Evolutionary conservation across 1,140 invertebrate species (phyloP), one percentile per base, ranked within the genome.

Genomic region (Zaprionus ornatus): DNA sequence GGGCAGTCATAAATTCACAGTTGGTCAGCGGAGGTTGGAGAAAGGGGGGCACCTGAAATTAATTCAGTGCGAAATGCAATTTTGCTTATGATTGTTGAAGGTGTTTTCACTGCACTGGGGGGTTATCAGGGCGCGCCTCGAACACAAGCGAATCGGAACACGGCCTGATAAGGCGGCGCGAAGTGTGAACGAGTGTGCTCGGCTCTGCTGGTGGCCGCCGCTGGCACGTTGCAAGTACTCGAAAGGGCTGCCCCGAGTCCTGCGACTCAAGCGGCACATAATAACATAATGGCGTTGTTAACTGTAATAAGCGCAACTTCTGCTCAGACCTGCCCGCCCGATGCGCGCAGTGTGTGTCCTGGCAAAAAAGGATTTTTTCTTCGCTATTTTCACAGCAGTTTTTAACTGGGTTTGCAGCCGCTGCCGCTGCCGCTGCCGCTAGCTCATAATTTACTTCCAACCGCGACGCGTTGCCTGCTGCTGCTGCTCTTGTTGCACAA

Each of bases 231-330:
- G 42, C 40, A 9, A 48, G 32, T 45, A 57, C 71, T 84, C 32
- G 64, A 74, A 60, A 68, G 37, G 70, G 69, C 71, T 75, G 50
- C 21, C 29, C 27, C 27, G 25, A 23, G 45, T 42, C 32, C 70
- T 32, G 62, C 19, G 12, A 55, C 17, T 55, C 23, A 32, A 19
- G 54, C 72, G 72, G 70, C 59, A 79, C 86, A 79, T 91, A 91
- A 91, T 91, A 91, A 88, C 82, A 91, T 91, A 91, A 91, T 87
- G 82, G 77, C 80, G 87, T 77, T 82, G 87, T 90, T 90, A 90
- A 80, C 78, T 76, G 87, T 91, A 91, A 91, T 91, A 84, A 91
- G 87, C 87, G 87, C 87, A 79, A 82, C 82, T 90, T 85, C 68
- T 82, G 86, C 64, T 77, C 59, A 67, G 64, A 12, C 35, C 12